phyloP scores from a whole-genome alignment of 1,140 invertebrate species.

The Yoshiicerus persimilis region DNA sequence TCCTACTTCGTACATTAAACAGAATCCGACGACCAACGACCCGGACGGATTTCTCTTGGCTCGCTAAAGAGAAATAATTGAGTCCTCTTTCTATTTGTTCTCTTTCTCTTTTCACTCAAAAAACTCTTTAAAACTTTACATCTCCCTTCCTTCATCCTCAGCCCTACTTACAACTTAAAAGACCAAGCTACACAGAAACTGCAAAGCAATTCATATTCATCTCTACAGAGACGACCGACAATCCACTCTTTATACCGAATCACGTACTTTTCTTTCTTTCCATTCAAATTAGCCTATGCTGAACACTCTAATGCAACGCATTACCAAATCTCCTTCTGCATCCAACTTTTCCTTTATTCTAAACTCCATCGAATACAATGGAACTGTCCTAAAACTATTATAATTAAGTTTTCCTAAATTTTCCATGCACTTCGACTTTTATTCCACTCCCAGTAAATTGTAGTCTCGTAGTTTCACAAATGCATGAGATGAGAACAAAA shows the following conservation, averaged over 20 bases:
- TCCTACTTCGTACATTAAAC: background rate
- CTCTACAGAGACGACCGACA: too few species aligned
- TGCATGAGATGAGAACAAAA: too few species aligned
- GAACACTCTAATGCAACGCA: background rate
- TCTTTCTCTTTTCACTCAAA: background rate
- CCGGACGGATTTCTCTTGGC: background rate
- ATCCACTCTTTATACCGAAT: background rate
- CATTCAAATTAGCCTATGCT: too few species aligned
- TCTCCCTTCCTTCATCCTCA: background rate
- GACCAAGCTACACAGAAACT: background rate
- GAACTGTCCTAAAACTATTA: background rate
- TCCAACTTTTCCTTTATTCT: background rate
- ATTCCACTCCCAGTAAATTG: background rate
- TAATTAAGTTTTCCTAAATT: too few species aligned
- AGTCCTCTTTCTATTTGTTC: background rate
- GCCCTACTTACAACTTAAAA: too few species aligned
- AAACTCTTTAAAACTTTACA: background rate
- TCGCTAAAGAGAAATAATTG: background rate
- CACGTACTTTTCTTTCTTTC: too few species aligned
- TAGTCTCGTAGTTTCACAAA: too few species aligned
- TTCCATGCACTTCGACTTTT: too few species aligned
- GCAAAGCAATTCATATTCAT: background rate
- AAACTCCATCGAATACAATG: background rate
- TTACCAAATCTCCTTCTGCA: background rate
- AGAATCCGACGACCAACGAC: background rate